Evolutionary conservation across 2,888 invertebrate genomes (phyloP).

Genomic region (Acleris holmiana): DNA sequence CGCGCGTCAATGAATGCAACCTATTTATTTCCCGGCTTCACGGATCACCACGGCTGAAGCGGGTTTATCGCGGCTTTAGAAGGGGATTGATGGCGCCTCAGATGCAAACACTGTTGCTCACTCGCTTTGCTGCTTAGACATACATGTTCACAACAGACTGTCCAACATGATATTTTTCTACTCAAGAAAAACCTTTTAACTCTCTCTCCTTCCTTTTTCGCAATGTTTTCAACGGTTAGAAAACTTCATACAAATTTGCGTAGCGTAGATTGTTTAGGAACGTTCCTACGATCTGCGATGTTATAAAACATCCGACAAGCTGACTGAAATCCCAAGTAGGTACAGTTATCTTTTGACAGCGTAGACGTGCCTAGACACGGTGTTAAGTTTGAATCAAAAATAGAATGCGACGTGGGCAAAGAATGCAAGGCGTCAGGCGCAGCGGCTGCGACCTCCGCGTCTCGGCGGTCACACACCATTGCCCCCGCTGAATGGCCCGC

Average conservation of each 20-base stretch:
- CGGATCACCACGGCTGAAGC: constrained; percentile 65
- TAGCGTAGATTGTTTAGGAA: too few species aligned
- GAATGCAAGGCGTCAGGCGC: constrained; percentile 75
- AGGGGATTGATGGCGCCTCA: constrained; percentile 58
- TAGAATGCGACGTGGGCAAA: constrained; percentile 68
- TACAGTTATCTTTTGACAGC: constrained; percentile 4
- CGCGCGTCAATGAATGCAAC: constrained; percentile 74
- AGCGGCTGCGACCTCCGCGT: constrained; percentile 69
- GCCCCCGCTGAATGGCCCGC: constrained; percentile 75
- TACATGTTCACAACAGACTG: too few species aligned
- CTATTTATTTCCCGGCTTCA: constrained; percentile 72
- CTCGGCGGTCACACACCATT: constrained; percentile 81
- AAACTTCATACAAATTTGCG: too few species aligned
- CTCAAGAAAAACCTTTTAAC: too few species aligned
- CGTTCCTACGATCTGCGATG: too few species aligned
- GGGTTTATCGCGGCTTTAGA: constrained; percentile 67
- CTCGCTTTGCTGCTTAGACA: too few species aligned
- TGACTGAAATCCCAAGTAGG: neutral
- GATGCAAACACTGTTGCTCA: constrained; percentile 9
- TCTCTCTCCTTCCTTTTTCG: too few species aligned
- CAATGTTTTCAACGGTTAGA: too few species aligned
- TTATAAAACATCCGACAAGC: neutral
- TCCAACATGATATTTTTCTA: too few species aligned
- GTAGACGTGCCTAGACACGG: constrained; percentile 27
- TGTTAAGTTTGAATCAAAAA: constrained; percentile 54